phyloP scores from a whole-genome alignment of 2,888 invertebrate species.

The Hydropsyche betteni region DNA sequence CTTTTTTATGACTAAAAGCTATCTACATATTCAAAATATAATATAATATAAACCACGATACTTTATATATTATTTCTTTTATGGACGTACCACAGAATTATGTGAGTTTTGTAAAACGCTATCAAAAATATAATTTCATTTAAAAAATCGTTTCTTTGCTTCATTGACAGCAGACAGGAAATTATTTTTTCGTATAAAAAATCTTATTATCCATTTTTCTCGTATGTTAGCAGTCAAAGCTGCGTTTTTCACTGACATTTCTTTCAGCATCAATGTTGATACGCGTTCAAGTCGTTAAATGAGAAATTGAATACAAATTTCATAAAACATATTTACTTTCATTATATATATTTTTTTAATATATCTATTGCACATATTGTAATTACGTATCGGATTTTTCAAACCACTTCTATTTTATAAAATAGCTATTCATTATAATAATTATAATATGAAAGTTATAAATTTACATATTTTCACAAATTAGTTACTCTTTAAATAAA shows the following conservation, averaged over 20 bases:
- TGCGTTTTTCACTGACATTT: slow-evolving; percentile 39
- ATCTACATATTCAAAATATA: neutral
- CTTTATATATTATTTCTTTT: neutral
- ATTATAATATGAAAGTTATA: no score
- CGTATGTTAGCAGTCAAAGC: slow-evolving; percentile 36
- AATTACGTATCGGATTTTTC: no score
- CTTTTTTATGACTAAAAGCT: neutral
- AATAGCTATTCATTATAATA: no score
- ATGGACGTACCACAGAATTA: neutral
- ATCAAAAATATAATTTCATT: neutral
- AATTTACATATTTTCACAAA: neutral
- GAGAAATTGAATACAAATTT: neutral
- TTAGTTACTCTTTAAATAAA: neutral
- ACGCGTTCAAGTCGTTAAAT: neutral
- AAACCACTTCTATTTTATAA: no score
- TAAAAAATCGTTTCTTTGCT: slow-evolving; percentile 4
- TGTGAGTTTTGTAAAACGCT: neutral
- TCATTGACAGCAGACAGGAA: slow-evolving; percentile 48
- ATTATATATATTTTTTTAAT: neutral
- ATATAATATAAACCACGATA: no score
- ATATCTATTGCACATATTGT: neutral
- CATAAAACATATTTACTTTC: neutral
- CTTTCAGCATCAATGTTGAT: slow-evolving; percentile 8
- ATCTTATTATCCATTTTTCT: slow-evolving; percentile 48
- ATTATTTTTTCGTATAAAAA: slow-evolving; percentile 45